Evolutionary conservation across 2,113 vertebrate genomes (phyloP).

Genomic region (Anguilla japonica): DNA sequence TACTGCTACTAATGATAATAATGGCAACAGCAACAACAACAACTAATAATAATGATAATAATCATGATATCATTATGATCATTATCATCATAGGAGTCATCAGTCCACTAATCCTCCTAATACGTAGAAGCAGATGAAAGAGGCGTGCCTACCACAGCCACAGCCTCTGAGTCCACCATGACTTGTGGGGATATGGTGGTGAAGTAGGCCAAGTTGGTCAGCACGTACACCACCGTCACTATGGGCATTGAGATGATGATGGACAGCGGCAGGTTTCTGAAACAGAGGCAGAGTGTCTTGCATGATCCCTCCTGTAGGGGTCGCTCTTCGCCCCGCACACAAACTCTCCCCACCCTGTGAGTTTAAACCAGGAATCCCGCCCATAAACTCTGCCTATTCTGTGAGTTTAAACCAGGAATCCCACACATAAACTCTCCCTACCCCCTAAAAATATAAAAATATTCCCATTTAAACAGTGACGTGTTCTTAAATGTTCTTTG

Average conservation of each 20-base stretch:
- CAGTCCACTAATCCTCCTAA: too few species aligned
- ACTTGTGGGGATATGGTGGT: constrained; percentile 66
- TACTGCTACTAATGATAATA: too few species aligned
- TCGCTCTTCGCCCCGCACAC: neutral
- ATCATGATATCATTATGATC: too few species aligned
- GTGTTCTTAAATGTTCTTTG: too few species aligned
- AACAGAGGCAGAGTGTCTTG: constrained; percentile 17
- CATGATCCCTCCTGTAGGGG: constrained; percentile 18
- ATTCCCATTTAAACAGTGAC: too few species aligned
- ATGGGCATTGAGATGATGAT: constrained; percentile 74
- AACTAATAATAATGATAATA: too few species aligned
- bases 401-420: neutral
- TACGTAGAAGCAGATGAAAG: too few species aligned
- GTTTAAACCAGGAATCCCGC: neutral
- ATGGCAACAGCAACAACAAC: too few species aligned
- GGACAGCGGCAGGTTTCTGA: constrained; percentile 67
- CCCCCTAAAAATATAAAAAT: too few species aligned
- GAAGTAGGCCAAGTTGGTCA: constrained; percentile 74
- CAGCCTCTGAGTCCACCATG: constrained; percentile 66
- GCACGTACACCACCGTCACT: constrained; percentile 69
- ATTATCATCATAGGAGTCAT: too few species aligned
- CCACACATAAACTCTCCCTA: too few species aligned
- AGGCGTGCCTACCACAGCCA: constrained; percentile 64
- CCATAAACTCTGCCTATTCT: too few species aligned
- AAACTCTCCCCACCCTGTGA: neutral